Conservation (phyloP, 2,888 invertebrate species). For the Himalopsyche kuldschensis region DNA sequence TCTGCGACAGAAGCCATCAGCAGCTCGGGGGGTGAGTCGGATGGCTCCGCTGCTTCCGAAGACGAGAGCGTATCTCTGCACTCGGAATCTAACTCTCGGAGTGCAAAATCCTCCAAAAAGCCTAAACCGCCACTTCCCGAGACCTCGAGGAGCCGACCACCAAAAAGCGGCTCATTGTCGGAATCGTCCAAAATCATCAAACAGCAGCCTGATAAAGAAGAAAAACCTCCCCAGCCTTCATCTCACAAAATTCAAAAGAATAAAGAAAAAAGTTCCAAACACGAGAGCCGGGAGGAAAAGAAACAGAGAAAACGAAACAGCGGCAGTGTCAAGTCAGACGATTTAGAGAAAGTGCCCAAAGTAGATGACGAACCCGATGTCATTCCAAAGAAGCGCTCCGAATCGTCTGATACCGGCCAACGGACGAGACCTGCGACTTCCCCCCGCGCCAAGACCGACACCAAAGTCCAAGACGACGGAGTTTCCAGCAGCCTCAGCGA, state of each 20-base stretch:
- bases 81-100: constrained; percentile 24
- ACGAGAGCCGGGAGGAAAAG: constrained; percentile 60
- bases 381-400: constrained; percentile 49
- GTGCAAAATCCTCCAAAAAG: constrained; percentile 34
- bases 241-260: constrained; percentile 48
- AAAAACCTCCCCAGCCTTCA: constrained; percentile 8
- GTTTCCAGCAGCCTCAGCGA: constrained; percentile 60
- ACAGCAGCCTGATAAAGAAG: constrained; percentile 33
- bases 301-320: constrained; percentile 67
- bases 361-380: constrained; percentile 47
- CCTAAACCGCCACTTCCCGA: constrained; percentile 44
- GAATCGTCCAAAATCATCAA: constrained; percentile 45
- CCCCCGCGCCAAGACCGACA: constrained; percentile 43
- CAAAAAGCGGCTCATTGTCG: constrained; percentile 43
- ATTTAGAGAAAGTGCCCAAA: constrained; percentile 54
- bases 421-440: constrained; percentile 21
- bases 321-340: constrained; percentile 59
- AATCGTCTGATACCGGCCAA: constrained; percentile 49
- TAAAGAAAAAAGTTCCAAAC: constrained; percentile 59
- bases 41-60: constrained; percentile 52
- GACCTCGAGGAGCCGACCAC: constrained; percentile 40
- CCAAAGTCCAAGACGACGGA: constrained; percentile 59
- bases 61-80: constrained; percentile 47
- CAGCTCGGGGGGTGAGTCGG: constrained; percentile 56
- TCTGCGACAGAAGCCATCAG: constrained; percentile 38